A percentile compares a stretch with the other conserved stretches of the same genome.
Conservation (phyloP, 2,797 vertebrate species). For the Simalia tracyae region DNA sequence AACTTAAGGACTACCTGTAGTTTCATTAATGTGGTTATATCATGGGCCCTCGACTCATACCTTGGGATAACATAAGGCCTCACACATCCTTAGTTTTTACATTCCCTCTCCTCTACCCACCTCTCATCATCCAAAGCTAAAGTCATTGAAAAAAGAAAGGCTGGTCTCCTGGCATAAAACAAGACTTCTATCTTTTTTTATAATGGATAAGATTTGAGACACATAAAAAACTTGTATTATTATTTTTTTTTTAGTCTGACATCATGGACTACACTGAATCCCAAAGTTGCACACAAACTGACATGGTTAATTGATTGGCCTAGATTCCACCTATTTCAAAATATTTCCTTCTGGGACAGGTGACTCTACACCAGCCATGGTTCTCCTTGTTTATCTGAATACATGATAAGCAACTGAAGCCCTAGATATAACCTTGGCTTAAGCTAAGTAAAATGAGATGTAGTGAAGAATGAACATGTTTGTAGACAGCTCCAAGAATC, state of each 20-base stretch:
- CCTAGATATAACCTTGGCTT: not conserved
- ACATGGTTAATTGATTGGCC: not conserved
- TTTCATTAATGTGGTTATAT: not conserved
- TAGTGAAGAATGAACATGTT: constrained; percentile 5
- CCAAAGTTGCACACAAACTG: rapidly evolving
- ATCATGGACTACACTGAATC: not conserved
- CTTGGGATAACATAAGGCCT: not conserved
- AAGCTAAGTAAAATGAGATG: not conserved
- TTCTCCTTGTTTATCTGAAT: not conserved
- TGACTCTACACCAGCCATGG: constrained; percentile 15
- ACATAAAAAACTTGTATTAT: not conserved
- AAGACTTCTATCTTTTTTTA: not conserved
- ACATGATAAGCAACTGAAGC: not conserved
- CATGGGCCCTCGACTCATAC: not conserved
- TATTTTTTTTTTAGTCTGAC: not conserved
- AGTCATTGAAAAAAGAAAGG: not conserved
- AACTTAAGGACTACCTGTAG: not conserved
- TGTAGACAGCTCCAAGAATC: constrained; percentile 6
- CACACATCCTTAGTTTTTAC: not conserved
- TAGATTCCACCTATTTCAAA: not conserved
- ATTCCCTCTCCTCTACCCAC: not conserved
- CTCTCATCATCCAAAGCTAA: not conserved
- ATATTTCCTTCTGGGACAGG: constrained; percentile 6
- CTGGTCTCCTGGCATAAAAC: not conserved
- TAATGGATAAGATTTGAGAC: not conserved